Conservation (phyloP, 2,113 vertebrate species). For the Oryzias melastigma region DNA sequence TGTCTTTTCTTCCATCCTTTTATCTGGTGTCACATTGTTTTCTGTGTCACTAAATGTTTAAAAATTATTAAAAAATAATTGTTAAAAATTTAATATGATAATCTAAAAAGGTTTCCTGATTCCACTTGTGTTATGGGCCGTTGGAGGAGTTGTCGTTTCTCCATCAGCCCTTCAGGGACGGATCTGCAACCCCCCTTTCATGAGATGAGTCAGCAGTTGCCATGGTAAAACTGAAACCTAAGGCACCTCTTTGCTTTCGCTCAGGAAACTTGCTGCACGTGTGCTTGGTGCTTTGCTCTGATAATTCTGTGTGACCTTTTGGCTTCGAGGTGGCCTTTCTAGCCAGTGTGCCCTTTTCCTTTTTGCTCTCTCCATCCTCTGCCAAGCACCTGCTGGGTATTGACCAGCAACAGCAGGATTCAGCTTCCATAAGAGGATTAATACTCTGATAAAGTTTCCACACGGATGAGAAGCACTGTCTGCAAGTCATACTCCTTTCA, state of each 20-base stretch:
- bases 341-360: constrained; percentile 44
- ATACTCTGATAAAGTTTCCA: constrained; percentile 51
- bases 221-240: constrained; percentile 19
- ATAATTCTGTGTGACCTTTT: constrained; percentile 53
- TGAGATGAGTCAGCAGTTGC: constrained; percentile 21
- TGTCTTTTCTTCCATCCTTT: too few relatives aligned
- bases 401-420: constrained; percentile 54
- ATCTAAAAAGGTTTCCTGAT: too few relatives aligned
- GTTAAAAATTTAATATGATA: too few relatives aligned
- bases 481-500: constrained; percentile 21
- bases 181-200: background rate
- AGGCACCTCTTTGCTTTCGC: constrained; percentile 10
- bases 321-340: constrained; percentile 35
- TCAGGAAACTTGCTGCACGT: constrained; percentile 4
- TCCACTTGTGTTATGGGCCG: too few relatives aligned
- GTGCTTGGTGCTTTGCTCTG: constrained; percentile 22
- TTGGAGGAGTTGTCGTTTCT: too few relatives aligned
- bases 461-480: constrained; percentile 16
- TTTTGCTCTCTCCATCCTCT: constrained; percentile 17
- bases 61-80: too few relatives aligned
- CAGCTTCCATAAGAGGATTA: constrained; percentile 48
- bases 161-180: too few relatives aligned
- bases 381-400: constrained; percentile 49
- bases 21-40: too few relatives aligned
- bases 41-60: too few relatives aligned